These are phyloP conservation scores for Drosophila equinoxialis DNA, from an alignment of 1,140 invertebrate species.

Conservation along the genomic window DNA sequence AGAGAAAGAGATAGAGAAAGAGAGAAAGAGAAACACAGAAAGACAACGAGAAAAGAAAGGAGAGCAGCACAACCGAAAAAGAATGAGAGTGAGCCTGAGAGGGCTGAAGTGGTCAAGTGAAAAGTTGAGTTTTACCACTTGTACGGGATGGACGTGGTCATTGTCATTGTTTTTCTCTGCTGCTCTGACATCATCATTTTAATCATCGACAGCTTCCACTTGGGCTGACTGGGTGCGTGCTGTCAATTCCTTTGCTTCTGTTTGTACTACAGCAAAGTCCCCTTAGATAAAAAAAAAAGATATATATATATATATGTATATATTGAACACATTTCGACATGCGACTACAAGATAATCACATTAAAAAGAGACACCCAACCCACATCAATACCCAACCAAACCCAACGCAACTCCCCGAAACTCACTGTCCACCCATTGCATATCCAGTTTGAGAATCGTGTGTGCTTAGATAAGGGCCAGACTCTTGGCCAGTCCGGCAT, in stretches of 20 bases:
- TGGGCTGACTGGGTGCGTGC: constrained; percentile 26
- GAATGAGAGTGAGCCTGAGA: not conserved
- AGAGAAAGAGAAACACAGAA: constrained; percentile 2
- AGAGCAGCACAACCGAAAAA: not conserved
- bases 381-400: constrained; percentile 30
- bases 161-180: constrained; percentile 50
- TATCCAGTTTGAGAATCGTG: constrained; percentile 56
- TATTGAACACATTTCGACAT: constrained; percentile 50
- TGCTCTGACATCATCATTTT: constrained; percentile 78
- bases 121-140: constrained; percentile 77
- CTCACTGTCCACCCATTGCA: constrained; percentile 1
- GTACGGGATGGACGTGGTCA: constrained; percentile 29
- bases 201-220: constrained; percentile 57
- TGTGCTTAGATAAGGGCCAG: constrained; percentile 48
- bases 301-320: not conserved
- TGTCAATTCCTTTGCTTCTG: constrained; percentile 75
- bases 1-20: not conserved
- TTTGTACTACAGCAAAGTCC: constrained; percentile 39
- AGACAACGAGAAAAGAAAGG: constrained; percentile 18
- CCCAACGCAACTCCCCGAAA: not conserved
- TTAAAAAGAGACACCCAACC: constrained; percentile 64
- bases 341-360: constrained; percentile 80
- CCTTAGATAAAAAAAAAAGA: constrained; percentile 33
- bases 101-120: constrained; percentile 75
- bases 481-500: constrained; percentile 25